A percentile compares a stretch with the other conserved stretches of the same genome.
These are phyloP conservation scores for Caiman crocodilus DNA, from an alignment of 2,797 vertebrate species.

Conservation along the genomic window DNA sequence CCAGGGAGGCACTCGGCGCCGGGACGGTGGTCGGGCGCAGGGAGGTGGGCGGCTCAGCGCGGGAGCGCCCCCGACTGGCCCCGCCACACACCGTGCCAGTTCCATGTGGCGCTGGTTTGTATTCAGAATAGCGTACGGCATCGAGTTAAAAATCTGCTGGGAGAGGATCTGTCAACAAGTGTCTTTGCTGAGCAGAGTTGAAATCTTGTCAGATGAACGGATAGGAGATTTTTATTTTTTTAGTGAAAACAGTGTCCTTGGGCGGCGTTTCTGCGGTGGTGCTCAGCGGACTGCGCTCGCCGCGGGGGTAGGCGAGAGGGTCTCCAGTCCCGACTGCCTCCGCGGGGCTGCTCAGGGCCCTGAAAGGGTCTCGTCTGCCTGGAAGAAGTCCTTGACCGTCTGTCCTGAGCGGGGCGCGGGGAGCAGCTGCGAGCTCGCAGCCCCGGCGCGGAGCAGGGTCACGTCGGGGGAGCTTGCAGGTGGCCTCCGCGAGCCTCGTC, in stretches of 20 bases:
- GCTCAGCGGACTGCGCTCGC: not conserved
- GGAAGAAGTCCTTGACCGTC: not conserved
- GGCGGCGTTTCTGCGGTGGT: not conserved
- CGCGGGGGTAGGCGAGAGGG: not conserved
- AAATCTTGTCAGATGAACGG: not conserved
- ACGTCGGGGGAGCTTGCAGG: accelerated
- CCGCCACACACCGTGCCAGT: not conserved
- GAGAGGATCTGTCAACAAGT: not conserved
- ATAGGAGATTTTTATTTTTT: not conserved
- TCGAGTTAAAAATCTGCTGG: not conserved
- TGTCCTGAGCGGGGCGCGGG: not conserved
- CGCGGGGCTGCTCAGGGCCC: not conserved
- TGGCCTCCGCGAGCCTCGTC: not conserved
- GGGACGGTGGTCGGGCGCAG: too few relatives aligned
- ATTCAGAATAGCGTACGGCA: not conserved
- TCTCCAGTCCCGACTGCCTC: not conserved
- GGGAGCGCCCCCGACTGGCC: too few relatives aligned
- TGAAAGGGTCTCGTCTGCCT: not conserved
- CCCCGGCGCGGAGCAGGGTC: not conserved
- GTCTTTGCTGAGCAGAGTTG: not conserved
- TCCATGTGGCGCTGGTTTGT: not conserved
- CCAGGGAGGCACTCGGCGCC: too few relatives aligned
- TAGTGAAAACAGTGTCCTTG: not conserved
- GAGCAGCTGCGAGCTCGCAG: not conserved
- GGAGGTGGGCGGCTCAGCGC: too few relatives aligned